Percentiles rank a stretch among this genome's conserved stretches.
Evolutionary conservation across 2,113 vertebrate genomes (phyloP).

Genomic region (Microcebus griseorufus): DNA sequence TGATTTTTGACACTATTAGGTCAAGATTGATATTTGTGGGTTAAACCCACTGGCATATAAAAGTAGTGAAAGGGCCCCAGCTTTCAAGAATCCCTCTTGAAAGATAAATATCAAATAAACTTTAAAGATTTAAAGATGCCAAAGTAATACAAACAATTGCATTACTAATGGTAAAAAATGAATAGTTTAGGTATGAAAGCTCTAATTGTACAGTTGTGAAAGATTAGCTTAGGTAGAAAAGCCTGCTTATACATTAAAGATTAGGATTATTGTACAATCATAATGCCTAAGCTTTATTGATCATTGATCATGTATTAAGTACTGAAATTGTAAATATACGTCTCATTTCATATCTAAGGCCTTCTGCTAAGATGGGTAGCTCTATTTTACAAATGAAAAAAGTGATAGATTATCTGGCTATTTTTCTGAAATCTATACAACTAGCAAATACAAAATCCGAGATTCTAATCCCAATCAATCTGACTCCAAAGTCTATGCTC

Average conservation of each 20-base stretch:
- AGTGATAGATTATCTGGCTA: background rate
- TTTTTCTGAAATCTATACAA: background rate
- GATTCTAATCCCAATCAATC: background rate
- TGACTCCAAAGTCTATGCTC: background rate
- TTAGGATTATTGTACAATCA: background rate
- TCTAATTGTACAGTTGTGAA: background rate
- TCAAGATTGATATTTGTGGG: background rate
- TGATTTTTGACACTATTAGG: background rate
- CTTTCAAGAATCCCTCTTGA: background rate
- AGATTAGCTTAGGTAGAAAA: background rate
- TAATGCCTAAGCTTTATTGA: background rate
- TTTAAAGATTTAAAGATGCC: background rate
- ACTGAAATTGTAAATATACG: background rate
- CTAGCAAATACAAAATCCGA: background rate
- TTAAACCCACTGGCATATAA: background rate
- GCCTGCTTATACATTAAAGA: background rate
- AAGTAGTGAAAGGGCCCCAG: background rate
- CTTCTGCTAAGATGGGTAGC: background rate
- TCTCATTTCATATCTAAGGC: background rate
- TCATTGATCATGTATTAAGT: background rate
- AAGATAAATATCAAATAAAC: background rate
- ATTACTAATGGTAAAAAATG: background rate
- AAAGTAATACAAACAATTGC: background rate
- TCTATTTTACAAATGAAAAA: background rate
- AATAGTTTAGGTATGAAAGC: background rate